Percentiles rank a stretch among this genome's conserved stretches.
Conservation (phyloP, 2,797 vertebrate genomes). For the Pseudomugil tenellus region DNA sequence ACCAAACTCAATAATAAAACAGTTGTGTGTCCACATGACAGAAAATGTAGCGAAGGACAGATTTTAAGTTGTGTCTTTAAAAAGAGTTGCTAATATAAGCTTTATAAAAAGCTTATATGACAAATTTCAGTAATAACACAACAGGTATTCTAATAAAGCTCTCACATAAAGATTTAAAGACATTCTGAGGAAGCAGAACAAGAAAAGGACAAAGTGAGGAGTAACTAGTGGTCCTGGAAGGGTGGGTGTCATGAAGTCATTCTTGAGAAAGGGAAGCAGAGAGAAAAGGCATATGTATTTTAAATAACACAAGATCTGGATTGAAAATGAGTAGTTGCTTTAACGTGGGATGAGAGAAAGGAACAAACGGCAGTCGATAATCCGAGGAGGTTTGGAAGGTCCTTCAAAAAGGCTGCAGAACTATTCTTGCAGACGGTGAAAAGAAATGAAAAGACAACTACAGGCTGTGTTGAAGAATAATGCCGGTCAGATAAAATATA, state of each 20-base stretch:
- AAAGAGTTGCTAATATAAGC: not conserved
- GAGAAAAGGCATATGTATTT: too few relatives aligned
- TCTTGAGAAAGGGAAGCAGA: too few relatives aligned
- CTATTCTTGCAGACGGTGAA: not conserved
- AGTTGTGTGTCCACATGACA: not conserved
- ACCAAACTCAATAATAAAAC: not conserved
- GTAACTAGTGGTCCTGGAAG: too few relatives aligned
- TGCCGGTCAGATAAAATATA: not conserved
- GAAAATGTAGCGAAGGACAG: not conserved
- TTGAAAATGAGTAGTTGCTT: too few relatives aligned
- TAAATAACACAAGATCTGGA: too few relatives aligned
- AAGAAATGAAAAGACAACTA: not conserved
- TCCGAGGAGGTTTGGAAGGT: not conserved
- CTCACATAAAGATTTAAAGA: too few relatives aligned
- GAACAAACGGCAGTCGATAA: not conserved
- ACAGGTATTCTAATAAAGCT: too few relatives aligned
- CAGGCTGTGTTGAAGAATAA: not conserved
- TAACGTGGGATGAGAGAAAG: not conserved
- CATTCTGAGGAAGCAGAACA: too few relatives aligned
- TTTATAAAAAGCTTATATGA: not conserved
- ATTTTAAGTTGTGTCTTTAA: not conserved
- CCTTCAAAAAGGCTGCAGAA: not conserved
- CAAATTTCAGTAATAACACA: not conserved
- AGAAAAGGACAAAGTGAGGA: too few relatives aligned
- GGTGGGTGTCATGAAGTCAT: too few relatives aligned